These are phyloP conservation scores for Pocillopora damicornis DNA, from an alignment of 64 coral and sea anemone species.

Conservation along the genomic window DNA sequence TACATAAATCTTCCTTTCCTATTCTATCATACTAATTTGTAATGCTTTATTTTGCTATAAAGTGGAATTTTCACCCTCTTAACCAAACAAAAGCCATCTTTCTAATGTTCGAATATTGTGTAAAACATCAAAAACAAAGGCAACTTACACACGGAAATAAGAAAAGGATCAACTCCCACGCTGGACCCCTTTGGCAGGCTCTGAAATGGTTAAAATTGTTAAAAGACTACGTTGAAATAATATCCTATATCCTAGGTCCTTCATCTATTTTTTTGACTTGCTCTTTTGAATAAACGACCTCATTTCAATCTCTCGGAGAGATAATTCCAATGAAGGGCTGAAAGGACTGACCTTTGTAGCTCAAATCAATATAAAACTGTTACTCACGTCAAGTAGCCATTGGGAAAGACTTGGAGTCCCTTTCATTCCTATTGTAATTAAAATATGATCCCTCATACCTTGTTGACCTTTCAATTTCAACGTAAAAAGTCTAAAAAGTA, in stretches of 20 bases:
- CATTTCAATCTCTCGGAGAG: too few relatives aligned
- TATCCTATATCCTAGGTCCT: too few relatives aligned
- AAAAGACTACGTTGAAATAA: too few relatives aligned
- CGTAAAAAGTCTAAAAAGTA: too few relatives aligned
- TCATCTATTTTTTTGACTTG: too few relatives aligned
- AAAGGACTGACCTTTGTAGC: neutral
- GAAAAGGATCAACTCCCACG: constrained; percentile 95
- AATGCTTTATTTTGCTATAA: too few relatives aligned
- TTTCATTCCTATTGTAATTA: neutral
- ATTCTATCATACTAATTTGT: too few relatives aligned
- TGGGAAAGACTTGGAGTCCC: constrained; percentile 14
- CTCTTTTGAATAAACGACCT: too few relatives aligned
- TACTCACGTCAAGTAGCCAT: constrained; percentile 17
- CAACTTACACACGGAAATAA: constrained; percentile 90
- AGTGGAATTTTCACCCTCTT: neutral
- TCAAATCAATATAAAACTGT: neutral
- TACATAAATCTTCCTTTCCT: too few relatives aligned
- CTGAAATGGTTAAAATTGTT: constrained; percentile 13
- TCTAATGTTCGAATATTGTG: neutral
- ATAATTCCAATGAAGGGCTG: too few relatives aligned
- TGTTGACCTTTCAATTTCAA: too few relatives aligned
- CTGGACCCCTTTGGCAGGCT: constrained; percentile 42
- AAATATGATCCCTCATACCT: neutral
- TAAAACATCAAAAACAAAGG: neutral
- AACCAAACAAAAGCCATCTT: neutral